Evolutionary conservation across 2,888 invertebrate species (phyloP).

Genomic region (Cephalotes varians): DNA sequence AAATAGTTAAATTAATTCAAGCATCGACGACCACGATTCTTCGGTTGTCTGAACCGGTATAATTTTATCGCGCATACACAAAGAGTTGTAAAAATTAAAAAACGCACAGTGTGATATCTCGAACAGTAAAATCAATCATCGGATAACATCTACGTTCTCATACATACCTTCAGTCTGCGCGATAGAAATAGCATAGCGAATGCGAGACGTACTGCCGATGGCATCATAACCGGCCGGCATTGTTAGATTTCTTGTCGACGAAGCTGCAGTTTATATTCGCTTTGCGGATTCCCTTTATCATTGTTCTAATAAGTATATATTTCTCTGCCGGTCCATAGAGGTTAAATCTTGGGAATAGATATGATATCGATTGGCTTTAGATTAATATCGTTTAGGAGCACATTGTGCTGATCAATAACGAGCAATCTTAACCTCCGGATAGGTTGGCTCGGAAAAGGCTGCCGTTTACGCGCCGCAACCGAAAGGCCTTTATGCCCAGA

Average conservation of each 20-base stretch:
- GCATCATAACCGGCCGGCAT: slow-evolving; percentile 17
- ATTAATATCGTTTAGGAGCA: slow-evolving; percentile 46
- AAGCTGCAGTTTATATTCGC: slow-evolving; percentile 20
- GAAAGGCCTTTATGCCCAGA: slow-evolving; percentile 58
- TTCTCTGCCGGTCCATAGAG: not conserved
- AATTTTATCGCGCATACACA: not conserved
- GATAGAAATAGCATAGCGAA: slow-evolving; percentile 8
- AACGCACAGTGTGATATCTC: not conserved
- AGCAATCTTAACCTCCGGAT: slow-evolving; percentile 45
- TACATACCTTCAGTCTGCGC: not conserved
- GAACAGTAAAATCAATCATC: slow-evolving; percentile 24
- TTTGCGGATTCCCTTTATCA: not conserved
- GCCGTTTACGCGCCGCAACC: slow-evolving; percentile 46
- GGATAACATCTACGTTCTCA: not conserved
- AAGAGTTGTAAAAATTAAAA: slow-evolving; percentile 17
- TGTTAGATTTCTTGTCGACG: slow-evolving; percentile 27
- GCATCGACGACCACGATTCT: not conserved
- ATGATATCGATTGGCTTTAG: slow-evolving; percentile 52
- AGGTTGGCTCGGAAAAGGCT: slow-evolving; percentile 15
- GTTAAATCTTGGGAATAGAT: slow-evolving; percentile 42
- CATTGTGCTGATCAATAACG: slow-evolving; percentile 53
- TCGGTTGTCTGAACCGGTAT: not conserved
- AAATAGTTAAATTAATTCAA: not conserved
- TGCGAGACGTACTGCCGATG: not conserved
- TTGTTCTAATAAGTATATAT: slow-evolving; percentile 30